Percentiles rank a stretch among this genome's conserved stretches.
phyloP scores from a whole-genome alignment of 2,797 vertebrate genomes.

The Oryzias sinensis region DNA sequence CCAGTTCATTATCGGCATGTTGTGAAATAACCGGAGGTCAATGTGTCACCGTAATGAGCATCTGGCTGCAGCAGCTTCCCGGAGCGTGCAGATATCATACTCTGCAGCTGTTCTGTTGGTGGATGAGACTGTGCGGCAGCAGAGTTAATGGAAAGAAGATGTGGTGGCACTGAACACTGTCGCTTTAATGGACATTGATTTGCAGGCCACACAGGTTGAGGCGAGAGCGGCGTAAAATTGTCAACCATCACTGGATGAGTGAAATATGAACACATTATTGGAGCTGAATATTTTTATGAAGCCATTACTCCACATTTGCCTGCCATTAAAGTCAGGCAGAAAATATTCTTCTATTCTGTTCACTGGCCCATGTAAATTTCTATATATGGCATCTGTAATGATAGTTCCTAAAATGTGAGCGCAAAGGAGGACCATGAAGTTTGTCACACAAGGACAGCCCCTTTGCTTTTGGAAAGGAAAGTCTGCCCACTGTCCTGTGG shows the following conservation, averaged over 20 bases:
- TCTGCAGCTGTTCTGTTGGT: constrained; percentile 13
- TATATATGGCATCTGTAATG: constrained; percentile 28
- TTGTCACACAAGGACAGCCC: constrained; percentile 6
- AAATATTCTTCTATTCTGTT: constrained; percentile 36
- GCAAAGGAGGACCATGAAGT: constrained; percentile 1
- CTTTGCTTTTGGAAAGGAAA: background rate
- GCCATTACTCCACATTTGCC: constrained; percentile 53
- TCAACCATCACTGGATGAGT: constrained; percentile 36
- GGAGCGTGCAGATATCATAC: constrained; percentile 24
- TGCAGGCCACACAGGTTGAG: constrained; percentile 44
- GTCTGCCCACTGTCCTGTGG: no score
- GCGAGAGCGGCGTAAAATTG: constrained; percentile 46
- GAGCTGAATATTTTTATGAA: constrained; percentile 34
- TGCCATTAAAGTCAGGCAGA: constrained; percentile 43
- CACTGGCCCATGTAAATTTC: constrained; percentile 22
- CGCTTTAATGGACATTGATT: constrained; percentile 72
- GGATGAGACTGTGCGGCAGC: constrained; percentile 20
- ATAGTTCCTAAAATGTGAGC: constrained; percentile 18
- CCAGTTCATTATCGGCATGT: constrained; percentile 42
- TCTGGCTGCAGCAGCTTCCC: constrained; percentile 48
- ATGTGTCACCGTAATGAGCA: constrained; percentile 52
- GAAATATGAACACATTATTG: constrained; percentile 58
- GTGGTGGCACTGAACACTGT: constrained; percentile 54
- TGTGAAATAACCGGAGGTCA: constrained; percentile 51
- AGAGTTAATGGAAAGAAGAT: constrained; percentile 50